A percentile compares a stretch with the other conserved stretches of the same genome.
Evolutionary conservation across 2,797 vertebrate genomes (phyloP).

Genomic region (Syndactyla subalaris): DNA sequence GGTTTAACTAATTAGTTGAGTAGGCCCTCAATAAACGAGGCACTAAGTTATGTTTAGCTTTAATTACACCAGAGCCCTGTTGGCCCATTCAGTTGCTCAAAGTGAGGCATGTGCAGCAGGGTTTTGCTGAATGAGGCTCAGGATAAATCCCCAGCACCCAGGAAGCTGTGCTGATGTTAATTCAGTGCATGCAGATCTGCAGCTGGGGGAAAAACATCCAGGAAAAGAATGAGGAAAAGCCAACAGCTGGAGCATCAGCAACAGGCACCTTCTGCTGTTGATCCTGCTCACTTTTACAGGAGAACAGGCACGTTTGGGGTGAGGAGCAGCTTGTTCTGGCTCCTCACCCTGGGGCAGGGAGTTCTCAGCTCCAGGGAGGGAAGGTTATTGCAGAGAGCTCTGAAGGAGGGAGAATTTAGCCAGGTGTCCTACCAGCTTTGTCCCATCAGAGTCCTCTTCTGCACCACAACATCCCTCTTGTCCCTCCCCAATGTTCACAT

Average conservation of each 20-base stretch:
- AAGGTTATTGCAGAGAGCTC: background rate
- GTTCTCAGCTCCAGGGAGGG: background rate
- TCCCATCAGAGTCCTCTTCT: background rate
- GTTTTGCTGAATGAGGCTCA: background rate
- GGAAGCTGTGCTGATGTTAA: background rate
- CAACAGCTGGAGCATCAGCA: background rate
- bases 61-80: background rate
- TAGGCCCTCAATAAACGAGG: constrained; percentile 8
- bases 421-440: background rate
- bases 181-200: background rate
- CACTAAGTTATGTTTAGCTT: constrained; percentile 27
- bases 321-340: background rate
- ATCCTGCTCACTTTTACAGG: background rate
- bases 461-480: background rate
- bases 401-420: background rate
- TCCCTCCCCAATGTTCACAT: background rate
- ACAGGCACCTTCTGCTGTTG: background rate
- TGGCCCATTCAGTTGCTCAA: background rate
- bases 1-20: constrained; percentile 51
- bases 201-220: background rate
- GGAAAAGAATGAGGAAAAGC: background rate
- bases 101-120: background rate
- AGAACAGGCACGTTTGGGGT: rapidly evolving
- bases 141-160: background rate
- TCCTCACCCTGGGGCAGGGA: background rate